Conservation (phyloP, 2,888 invertebrate species). For the Napeogenes sylphis region DNA sequence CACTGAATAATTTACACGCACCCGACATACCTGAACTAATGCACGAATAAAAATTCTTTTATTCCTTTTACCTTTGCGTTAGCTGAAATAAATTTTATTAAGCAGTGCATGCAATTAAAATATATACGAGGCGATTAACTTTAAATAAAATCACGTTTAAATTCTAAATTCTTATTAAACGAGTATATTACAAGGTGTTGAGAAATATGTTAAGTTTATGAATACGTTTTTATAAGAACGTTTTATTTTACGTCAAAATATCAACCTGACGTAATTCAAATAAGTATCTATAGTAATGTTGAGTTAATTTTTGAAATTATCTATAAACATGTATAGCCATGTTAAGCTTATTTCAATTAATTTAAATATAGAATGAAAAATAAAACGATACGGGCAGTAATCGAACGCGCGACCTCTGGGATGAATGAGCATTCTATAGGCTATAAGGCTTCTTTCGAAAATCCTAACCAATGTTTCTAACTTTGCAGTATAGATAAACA, state of each 20-base stretch:
- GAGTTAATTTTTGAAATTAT: too few relatives aligned
- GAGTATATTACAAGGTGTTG: neutral
- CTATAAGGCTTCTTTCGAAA: too few relatives aligned
- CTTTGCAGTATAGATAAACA: too few relatives aligned
- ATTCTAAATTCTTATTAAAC: neutral
- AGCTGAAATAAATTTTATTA: conserved; percentile 22
- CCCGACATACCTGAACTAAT: conserved; percentile 42
- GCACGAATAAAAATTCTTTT: conserved; percentile 42
- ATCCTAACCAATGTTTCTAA: too few relatives aligned
- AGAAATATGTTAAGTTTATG: neutral
- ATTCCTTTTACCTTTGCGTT: conserved; percentile 21
- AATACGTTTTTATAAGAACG: neutral
- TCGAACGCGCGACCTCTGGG: too few relatives aligned
- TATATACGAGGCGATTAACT: conserved; percentile 15
- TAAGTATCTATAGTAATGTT: too few relatives aligned
- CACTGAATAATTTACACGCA: conserved; percentile 72
- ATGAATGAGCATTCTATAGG: too few relatives aligned
- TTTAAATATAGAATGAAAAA: too few relatives aligned
- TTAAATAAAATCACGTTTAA: conserved; percentile 16
- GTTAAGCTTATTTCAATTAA: too few relatives aligned
- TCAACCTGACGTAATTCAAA: neutral
- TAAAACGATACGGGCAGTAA: too few relatives aligned
- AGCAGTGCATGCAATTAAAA: conserved; percentile 28
- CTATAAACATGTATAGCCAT: too few relatives aligned
- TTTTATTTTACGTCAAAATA: neutral